Percentiles rank a stretch among this genome's conserved stretches.
Conservation (phyloP, 1,140 invertebrate genomes). For the Anastatus disparis region DNA sequence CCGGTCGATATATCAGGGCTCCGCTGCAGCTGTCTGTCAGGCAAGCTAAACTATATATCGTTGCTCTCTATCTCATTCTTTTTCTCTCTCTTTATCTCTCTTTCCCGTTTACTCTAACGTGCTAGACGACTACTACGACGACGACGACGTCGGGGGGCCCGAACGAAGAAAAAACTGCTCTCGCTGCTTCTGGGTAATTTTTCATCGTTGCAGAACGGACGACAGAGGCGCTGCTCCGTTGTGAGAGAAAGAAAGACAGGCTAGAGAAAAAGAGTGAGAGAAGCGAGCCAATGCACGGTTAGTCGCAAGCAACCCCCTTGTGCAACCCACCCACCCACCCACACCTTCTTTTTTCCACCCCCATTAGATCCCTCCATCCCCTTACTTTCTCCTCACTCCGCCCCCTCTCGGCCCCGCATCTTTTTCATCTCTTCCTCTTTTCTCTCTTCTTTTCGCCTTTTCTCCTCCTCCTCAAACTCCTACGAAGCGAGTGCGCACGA, state of each 20-base stretch:
- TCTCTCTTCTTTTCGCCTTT: slow-evolving; percentile 38
- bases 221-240: slow-evolving; percentile 53
- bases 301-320: slow-evolving; percentile 5
- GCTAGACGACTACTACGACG: slow-evolving; percentile 40
- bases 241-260: neutral
- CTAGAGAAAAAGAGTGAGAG: neutral
- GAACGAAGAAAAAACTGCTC: slow-evolving; percentile 54
- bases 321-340: neutral
- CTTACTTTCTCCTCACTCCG: slow-evolving; percentile 24
- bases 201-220: slow-evolving; percentile 62
- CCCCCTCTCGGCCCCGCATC: slow-evolving; percentile 10
- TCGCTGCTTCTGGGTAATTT: slow-evolving; percentile 63
- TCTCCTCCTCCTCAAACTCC: neutral
- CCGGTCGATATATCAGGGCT: slow-evolving; percentile 66
- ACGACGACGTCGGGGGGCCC: slow-evolving; percentile 22
- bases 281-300: slow-evolving; percentile 9
- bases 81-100: neutral
- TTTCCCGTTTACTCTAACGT: slow-evolving; percentile 8
- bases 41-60: slow-evolving; percentile 41
- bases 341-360: slow-evolving; percentile 25
- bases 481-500: neutral
- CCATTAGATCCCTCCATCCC: neutral
- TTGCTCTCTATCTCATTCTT: slow-evolving; percentile 44
- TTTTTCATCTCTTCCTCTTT: slow-evolving; percentile 38
- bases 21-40: slow-evolving; percentile 65